Base-by-base conservation (phyloP, 2,113 vertebrate species). In the Hassar affinis region DNA sequence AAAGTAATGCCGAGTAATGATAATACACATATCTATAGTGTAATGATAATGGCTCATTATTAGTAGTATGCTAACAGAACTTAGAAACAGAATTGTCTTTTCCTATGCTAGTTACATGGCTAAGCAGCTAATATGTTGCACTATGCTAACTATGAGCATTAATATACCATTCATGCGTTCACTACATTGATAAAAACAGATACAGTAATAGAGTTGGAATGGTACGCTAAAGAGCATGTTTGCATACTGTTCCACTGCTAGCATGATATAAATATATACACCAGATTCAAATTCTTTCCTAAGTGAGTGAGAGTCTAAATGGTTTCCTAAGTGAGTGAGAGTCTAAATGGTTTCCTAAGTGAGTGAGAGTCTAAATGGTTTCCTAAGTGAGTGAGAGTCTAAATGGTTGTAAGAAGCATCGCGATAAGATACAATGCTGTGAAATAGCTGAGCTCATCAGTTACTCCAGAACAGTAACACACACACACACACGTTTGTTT, bases 391-490 rank as follows among this genome's bases (percentile, higher is more conserved):
- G n/a, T n/a, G n/a, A n/a, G n/a, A n/a, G n/a, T n/a, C n/a, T n/a
- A n/a, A 66, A 30, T 17, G 33, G 62, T 18, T 12, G 62, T 47
- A 20, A 38, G 27, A 33, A 54, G 30, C 30, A 7, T 14, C 51
- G 27, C 10, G n/a, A 11, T 57, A 59, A n/a, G 20, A 9, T 35
- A n/a, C 52, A 42, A 69, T 51, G 45, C 51, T 56, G 71, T 57
- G 69, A 74, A 81, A 57, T 27, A n/a, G 42, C 68, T 49, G 80
- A 71, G 42, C 56, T 82, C 56, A 82, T 62, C 42, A 74, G 20
- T 42, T 66, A 54, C 30, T 27, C n/a, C 27, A 17, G 3, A 51
- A 54, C 9, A 52, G n/a, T 35, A 12, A 11, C 27, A 66, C 42
- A 80, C 61, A 64, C n/a, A n/a, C n/a, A n/a, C n/a, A n/a, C n/a